Evolutionary conservation across 2,797 vertebrate genomes (phyloP).

Genomic region (Australoheros facetus): DNA sequence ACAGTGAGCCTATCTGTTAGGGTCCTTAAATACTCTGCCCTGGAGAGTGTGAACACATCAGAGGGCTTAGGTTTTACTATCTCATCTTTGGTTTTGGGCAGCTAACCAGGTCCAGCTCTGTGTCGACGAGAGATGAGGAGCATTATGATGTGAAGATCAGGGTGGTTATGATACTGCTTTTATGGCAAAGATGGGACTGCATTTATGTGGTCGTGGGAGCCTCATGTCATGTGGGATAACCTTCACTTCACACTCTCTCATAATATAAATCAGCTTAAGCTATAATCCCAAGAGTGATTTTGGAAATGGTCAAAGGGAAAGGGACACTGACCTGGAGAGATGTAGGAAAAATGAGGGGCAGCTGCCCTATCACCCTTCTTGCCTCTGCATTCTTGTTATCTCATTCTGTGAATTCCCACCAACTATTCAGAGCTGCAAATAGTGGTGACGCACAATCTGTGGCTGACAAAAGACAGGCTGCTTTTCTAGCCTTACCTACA

Average conservation of each 20-base stretch:
- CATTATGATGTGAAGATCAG: constrained; percentile 6
- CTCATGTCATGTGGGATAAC: background rate
- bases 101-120: constrained; percentile 4
- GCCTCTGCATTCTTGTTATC: constrained; percentile 30
- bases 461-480: background rate
- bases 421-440: constrained; percentile 1
- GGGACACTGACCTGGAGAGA: constrained; percentile 31
- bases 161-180: background rate
- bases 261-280: background rate
- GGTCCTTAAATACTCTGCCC: constrained; percentile 49
- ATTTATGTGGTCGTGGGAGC: background rate
- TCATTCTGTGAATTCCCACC: background rate
- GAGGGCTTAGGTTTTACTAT: constrained; percentile 48
- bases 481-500: background rate
- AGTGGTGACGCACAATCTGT: background rate
- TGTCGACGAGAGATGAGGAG: constrained; percentile 11
- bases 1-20: constrained; percentile 1
- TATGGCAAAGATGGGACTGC: background rate
- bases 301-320: background rate
- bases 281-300: background rate
- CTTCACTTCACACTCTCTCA: background rate
- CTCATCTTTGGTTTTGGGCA: constrained; percentile 40
- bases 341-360: constrained; percentile 24
- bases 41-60: constrained; percentile 58
- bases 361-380: constrained; percentile 31